Conservation (phyloP, 1,140 invertebrate genomes). For the Asbolus verrucosus region DNA sequence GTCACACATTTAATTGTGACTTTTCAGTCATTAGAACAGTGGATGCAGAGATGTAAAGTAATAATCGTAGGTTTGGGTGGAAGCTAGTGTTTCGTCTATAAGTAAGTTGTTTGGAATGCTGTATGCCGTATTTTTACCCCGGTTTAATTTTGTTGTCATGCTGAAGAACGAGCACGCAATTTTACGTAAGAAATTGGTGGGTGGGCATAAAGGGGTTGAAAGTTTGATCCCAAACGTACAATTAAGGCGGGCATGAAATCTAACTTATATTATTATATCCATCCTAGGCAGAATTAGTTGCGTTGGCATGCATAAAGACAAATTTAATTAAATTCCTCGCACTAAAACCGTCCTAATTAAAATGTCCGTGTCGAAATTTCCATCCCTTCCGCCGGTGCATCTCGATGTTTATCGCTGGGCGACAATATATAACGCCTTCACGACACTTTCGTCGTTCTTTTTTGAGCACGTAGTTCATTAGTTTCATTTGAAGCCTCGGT, state of each 20-base stretch:
- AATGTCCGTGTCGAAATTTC: conserved; percentile 45
- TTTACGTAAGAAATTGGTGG: conserved; percentile 37
- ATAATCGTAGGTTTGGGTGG: no score
- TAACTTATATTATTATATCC: conserved; percentile 43
- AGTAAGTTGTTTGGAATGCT: conserved; percentile 4
- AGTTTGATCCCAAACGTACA: conserved; percentile 44
- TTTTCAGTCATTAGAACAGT: no score
- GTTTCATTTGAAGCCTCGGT: conserved; percentile 41
- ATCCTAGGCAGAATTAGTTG: conserved; percentile 40
- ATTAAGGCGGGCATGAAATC: conserved; percentile 41
- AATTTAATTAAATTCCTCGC: conserved; percentile 45
- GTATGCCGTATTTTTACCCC: conserved; percentile 7
- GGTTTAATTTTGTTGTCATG: conserved; percentile 37
- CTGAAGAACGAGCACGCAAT: conserved; percentile 31
- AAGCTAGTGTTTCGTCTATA: background rate
- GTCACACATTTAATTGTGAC: no score
- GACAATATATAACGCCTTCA: conserved; percentile 13
- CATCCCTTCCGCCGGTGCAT: conserved; percentile 19
- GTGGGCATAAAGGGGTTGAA: conserved; percentile 36
- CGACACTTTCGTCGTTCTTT: conserved; percentile 22
- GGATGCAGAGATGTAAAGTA: no score
- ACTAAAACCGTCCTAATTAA: conserved; percentile 45
- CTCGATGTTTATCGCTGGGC: conserved; percentile 29
- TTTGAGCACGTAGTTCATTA: conserved; percentile 44
- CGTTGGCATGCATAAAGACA: conserved; percentile 43